A percentile compares a stretch with the other conserved stretches of the same genome.
Conservation (phyloP, 2,113 vertebrate genomes). For the Galemys pyrenaicus region DNA sequence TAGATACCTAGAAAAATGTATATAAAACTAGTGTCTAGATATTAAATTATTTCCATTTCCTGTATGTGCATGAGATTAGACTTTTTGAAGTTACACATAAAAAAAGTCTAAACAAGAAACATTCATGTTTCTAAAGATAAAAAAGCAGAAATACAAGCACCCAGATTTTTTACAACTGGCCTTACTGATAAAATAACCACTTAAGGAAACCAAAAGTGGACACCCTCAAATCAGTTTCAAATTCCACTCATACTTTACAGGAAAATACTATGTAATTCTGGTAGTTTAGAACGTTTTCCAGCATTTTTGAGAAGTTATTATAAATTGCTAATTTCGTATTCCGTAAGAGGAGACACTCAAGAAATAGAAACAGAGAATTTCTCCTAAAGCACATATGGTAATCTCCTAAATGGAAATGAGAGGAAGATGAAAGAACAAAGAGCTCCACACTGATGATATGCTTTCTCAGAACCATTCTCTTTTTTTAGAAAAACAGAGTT, state of each 20-base stretch:
- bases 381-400: not conserved
- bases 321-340: not conserved
- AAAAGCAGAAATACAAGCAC: not conserved
- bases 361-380: not conserved
- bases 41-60: not conserved
- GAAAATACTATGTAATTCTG: not conserved
- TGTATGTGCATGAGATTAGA: not conserved
- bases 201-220: not conserved
- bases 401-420: not conserved
- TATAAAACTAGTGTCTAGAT: not conserved
- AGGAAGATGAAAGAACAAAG: not conserved
- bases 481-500: not conserved
- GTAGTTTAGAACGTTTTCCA: not conserved
- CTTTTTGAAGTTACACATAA: not conserved
- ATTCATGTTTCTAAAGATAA: conserved; percentile 10
- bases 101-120: not conserved
- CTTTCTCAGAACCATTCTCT: not conserved
- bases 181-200: not conserved
- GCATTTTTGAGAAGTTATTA: not conserved
- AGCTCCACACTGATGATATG: not conserved
- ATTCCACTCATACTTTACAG: not conserved
- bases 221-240: not conserved
- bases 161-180: not conserved
- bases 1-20: not conserved
- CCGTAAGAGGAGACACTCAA: not conserved